These are phyloP conservation scores for Ceratotherium simum DNA, from an alignment of 2,113 vertebrate species.

Conservation along the genomic window DNA sequence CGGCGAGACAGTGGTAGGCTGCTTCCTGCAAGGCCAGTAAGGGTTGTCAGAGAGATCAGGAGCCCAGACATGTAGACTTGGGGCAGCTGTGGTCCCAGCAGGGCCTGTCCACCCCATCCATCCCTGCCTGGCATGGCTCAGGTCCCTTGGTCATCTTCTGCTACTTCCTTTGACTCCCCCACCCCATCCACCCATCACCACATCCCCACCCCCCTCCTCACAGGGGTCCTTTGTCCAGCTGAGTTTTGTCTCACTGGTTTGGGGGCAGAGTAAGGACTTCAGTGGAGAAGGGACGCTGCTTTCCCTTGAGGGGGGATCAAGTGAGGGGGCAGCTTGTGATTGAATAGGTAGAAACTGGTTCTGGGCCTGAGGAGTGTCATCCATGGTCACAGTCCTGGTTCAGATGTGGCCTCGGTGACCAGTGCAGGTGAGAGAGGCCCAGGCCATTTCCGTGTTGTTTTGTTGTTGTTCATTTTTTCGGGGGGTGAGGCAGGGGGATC, in stretches of 20 bases:
- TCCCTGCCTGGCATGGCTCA: neutral
- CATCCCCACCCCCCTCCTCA: no score
- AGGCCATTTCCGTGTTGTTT: neutral
- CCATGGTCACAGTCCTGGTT: no score
- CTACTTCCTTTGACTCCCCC: neutral
- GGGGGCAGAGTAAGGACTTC: neutral
- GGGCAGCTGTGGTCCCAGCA: neutral
- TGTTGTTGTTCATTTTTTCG: neutral
- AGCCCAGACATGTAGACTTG: rapidly evolving
- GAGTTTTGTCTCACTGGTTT: neutral
- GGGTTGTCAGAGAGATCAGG: neutral
- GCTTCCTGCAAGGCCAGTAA: constrained; percentile 83
- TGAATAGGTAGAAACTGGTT: neutral
- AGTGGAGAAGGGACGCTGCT: neutral
- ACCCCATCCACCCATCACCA: neutral
- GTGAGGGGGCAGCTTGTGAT: neutral
- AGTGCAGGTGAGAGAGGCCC: neutral
- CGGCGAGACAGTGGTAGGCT: constrained; percentile 86
- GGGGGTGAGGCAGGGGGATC: neutral
- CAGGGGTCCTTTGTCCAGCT: neutral
- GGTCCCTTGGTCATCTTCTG: neutral
- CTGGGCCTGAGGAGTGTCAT: neutral
- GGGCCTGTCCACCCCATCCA: no score
- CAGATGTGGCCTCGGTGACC: neutral
- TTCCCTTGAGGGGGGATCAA: neutral